Conservation (phyloP, 2,113 vertebrate genomes). For the Delphinus delphis region DNA sequence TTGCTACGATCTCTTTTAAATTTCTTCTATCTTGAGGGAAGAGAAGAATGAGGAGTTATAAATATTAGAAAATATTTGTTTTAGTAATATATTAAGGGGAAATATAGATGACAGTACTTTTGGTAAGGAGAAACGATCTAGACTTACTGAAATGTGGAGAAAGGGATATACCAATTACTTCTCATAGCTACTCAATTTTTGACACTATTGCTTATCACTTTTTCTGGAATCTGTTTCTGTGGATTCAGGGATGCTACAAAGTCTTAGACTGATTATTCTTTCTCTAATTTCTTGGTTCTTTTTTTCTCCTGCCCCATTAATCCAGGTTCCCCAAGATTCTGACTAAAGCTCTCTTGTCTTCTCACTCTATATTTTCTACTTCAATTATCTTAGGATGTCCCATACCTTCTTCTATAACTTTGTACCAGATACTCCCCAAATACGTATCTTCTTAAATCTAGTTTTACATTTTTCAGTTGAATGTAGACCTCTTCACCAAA, state of each 20-base stretch:
- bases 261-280: neutral
- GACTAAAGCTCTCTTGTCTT: neutral
- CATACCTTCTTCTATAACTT: neutral
- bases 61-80: neutral
- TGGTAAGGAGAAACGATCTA: neutral
- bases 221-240: neutral
- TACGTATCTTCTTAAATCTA: neutral
- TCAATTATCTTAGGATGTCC: neutral
- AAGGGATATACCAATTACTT: neutral
- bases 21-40: constrained; percentile 14
- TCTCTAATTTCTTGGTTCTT: neutral
- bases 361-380: neutral
- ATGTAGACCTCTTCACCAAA: neutral
- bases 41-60: neutral
- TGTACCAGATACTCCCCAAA: neutral
- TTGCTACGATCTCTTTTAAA: neutral
- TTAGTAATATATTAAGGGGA: neutral
- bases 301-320: neutral
- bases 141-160: neutral
- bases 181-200: neutral
- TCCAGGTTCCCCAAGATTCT: neutral
- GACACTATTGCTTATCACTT: neutral
- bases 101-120: neutral
- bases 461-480: neutral
- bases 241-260: neutral